phyloP scores from a whole-genome alignment of 1,140 invertebrate species.

The Neelides sp. region DNA sequence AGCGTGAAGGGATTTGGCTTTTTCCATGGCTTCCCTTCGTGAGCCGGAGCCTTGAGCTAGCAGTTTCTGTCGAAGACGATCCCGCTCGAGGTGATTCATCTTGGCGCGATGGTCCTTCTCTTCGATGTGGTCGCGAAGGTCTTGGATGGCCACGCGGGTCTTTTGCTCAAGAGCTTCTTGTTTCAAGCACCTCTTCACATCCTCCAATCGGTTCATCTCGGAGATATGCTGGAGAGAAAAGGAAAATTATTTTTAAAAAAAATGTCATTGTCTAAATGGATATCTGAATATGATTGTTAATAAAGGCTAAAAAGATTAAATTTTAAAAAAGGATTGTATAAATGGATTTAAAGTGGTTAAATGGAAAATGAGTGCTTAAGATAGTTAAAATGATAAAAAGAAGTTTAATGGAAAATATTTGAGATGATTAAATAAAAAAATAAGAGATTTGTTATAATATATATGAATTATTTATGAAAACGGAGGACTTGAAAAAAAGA shows the following conservation, averaged over 20 bases:
- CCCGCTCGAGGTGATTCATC: slow-evolving; percentile 15
- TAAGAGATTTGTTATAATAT: no score
- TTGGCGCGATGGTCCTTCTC: slow-evolving; percentile 28
- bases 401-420: no score
- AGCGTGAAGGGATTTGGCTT: slow-evolving; percentile 16
- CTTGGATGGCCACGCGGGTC: slow-evolving; percentile 18
- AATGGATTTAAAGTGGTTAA: no score
- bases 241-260: background rate
- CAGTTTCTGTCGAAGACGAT: background rate
- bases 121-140: slow-evolving; percentile 25
- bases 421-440: no score
- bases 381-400: no score
- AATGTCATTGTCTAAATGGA: no score
- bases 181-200: slow-evolving; percentile 22
- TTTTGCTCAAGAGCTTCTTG: slow-evolving; percentile 25
- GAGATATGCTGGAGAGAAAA: slow-evolving; percentile 20
- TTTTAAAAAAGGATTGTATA: no score
- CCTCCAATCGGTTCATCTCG: slow-evolving; percentile 29
- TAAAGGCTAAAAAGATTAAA: no score
- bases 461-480: no score
- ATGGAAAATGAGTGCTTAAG: no score
- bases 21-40: slow-evolving; percentile 20
- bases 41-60: slow-evolving; percentile 12
- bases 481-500: no score
- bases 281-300: no score